A percentile compares a stretch with the other conserved stretches of the same genome.
Evolutionary conservation across 2,113 vertebrate genomes (phyloP).

Genomic region (Chunga burmeisteri): DNA sequence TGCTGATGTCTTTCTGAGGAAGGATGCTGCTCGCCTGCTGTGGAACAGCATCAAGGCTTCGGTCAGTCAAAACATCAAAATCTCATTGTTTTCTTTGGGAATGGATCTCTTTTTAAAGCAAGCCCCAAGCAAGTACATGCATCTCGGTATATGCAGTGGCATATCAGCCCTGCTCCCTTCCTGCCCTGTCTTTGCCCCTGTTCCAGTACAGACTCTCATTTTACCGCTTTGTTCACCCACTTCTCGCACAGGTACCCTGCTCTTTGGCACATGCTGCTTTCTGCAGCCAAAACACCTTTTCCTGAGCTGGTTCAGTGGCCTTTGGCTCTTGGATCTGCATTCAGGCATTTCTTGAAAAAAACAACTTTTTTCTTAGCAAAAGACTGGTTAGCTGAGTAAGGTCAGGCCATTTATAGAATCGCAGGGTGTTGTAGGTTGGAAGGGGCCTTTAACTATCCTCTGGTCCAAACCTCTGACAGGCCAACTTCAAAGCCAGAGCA

Average conservation of each 20-base stretch:
- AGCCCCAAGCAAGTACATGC: background rate
- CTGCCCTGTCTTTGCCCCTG: fast-evolving
- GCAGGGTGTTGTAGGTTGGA: background rate
- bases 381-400: background rate
- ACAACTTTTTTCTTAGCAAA: background rate
- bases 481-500: background rate
- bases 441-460: background rate
- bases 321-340: background rate
- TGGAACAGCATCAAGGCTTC: conserved; percentile 47
- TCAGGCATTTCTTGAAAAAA: background rate
- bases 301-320: background rate
- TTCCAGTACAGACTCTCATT: background rate
- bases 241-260: background rate
- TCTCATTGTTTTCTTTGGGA: conserved; percentile 48
- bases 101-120: conserved; percentile 40
- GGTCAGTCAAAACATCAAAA: conserved; percentile 54
- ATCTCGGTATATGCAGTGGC: background rate
- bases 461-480: background rate
- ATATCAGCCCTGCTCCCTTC: background rate
- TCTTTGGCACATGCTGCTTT: background rate
- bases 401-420: background rate
- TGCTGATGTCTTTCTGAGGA: conserved; percentile 60
- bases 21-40: conserved; percentile 39
- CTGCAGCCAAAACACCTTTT: background rate
- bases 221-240: background rate